Evolutionary conservation across 1,140 invertebrate genomes (phyloP), one percentile per base, ranked within the genome.

Genomic region (Orchesella cincta): DNA sequence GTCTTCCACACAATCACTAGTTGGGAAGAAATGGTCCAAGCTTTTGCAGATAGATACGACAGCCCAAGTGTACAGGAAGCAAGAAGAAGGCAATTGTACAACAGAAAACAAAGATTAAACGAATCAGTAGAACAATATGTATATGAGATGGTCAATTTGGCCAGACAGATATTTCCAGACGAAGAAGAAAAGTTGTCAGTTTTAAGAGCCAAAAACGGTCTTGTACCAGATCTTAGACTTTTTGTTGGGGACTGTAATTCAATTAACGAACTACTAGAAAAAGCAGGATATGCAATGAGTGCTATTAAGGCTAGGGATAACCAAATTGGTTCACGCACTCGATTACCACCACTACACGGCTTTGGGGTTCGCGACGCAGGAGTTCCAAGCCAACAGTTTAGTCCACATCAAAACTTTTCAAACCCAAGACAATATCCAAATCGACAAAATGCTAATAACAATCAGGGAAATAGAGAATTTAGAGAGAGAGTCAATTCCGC

Each of bases 61-160:
- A 36, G 51, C 23, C 51, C 34, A 64, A 23, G 0, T 0, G 23
- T 51, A 33, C 3, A 20, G 0, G 39, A 76, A 1, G 23, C 52
- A 1, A 12, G 75, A 33, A 31, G n/a, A 0, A 0, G 14, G 0
- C 26, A 33, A 29, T 34, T 76, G n/a, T 39, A 46, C 0, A 39
- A 34, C 1, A 20, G 67, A 0, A 0, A 8, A 28, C 75, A 76
- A 52, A 23, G 29, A 26, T 14, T 46, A 18, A 12, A 76, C 3
- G 75, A 76, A 20, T 34, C 75, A 26, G 31, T 57, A 0, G 75
- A 76, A 57, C 33, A 70, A 31, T 76, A 67, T 52, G 64, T 76
- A 1, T 76, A 76, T 33, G 75, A 76, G 67, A 76, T 76, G 57
- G 36, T 76, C 18, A 35, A 39, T 8, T 70, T 76, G 39, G 31